Evolutionary conservation across 2,888 invertebrate species (phyloP).

Genomic region (Timema podura): DNA sequence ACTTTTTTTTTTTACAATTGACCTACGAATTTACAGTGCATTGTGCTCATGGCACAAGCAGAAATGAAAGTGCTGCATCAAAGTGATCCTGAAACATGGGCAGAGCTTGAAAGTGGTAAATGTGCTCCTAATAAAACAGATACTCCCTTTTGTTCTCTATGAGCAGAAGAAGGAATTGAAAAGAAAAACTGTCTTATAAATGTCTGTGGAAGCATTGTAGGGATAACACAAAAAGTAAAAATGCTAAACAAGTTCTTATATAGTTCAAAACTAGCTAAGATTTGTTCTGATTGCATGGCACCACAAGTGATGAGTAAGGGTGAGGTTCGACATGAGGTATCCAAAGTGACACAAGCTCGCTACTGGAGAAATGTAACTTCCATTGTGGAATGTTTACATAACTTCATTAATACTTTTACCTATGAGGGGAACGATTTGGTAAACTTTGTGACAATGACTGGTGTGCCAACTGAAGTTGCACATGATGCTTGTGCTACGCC

Average conservation of each 20-base stretch:
- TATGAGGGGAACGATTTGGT: not conserved
- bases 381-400: not conserved
- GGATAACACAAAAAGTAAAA: not conserved
- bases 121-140: not conserved
- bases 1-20: constrained; percentile 8
- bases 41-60: not conserved
- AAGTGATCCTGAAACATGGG: not conserved
- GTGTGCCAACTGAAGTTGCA: not conserved
- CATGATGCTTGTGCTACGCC: not conserved
- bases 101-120: not conserved
- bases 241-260: not conserved
- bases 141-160: not conserved
- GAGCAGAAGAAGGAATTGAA: not conserved
- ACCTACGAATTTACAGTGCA: not conserved
- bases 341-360: not conserved
- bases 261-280: not conserved
- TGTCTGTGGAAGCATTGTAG: not conserved
- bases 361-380: not conserved
- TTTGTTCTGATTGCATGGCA: not conserved
- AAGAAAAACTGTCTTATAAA: not conserved
- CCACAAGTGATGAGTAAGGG: not conserved
- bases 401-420: constrained; percentile 1
- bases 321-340: not conserved
- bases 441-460: constrained; percentile 6
- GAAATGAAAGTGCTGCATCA: not conserved